These are phyloP conservation scores for Belonocnema kinseyi DNA, from an alignment of 1,140 invertebrate genomes.

Conservation along the genomic window DNA sequence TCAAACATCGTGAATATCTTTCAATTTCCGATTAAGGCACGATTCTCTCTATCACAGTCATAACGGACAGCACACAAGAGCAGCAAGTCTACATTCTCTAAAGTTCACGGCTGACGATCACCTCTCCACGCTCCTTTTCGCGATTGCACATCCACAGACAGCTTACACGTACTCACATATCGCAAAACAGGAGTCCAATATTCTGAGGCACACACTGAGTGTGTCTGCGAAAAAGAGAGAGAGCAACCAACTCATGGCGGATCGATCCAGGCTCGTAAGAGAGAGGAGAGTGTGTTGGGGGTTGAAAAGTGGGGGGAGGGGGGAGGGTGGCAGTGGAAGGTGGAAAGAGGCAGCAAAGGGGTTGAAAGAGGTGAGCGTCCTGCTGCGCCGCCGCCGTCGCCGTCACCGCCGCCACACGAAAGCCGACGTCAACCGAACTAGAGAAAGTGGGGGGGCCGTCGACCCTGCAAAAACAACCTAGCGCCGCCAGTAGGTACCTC, in stretches of 20 bases:
- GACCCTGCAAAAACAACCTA: constrained; percentile 42
- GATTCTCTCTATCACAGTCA: not conserved
- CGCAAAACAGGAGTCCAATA: constrained; percentile 29
- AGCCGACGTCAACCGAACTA: constrained; percentile 23
- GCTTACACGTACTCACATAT: constrained; percentile 30
- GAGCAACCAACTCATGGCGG: constrained; percentile 49
- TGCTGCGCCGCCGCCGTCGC: constrained; percentile 37
- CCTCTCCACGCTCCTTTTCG: constrained; percentile 17
- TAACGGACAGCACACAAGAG: constrained; percentile 1
- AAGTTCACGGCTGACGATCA: constrained; percentile 31
- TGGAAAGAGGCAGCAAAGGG: not conserved
- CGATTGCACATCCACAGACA: constrained; percentile 26
- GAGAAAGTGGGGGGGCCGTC: constrained; percentile 28
- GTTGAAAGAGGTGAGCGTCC: not conserved
- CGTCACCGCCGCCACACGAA: constrained; percentile 19
- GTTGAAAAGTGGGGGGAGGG: not conserved
- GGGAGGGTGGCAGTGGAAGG: not conserved
- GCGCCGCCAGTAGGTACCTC: constrained; percentile 36
- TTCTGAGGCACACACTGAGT: constrained; percentile 19
- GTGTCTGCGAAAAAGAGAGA: not conserved
- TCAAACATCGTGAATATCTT: not conserved
- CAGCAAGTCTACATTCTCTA: constrained; percentile 22
- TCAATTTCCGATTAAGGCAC: constrained; percentile 6
- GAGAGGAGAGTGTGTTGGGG: constrained; percentile 34
- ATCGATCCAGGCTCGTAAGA: constrained; percentile 56